These are phyloP conservation scores for Nanger granti DNA, from an alignment of 2,113 vertebrate genomes.

Conservation along the genomic window DNA sequence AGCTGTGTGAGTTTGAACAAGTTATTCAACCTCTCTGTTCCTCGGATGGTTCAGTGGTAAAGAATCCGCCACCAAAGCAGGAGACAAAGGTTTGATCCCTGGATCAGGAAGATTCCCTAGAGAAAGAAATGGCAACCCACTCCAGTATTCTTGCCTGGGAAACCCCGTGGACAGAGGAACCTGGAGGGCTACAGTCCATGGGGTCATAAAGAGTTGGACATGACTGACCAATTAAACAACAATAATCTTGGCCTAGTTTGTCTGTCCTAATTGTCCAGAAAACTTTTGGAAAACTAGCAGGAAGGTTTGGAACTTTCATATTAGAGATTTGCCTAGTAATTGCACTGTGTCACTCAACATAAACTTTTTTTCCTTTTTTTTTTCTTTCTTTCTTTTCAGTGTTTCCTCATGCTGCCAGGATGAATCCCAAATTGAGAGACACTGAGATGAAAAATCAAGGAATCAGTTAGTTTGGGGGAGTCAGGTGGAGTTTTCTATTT, in stretches of 20 bases:
- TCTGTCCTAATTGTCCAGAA: background rate
- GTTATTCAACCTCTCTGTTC: background rate
- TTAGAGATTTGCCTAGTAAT: background rate
- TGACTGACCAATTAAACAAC: background rate
- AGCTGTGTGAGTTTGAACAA: constrained; percentile 1
- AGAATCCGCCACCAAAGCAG: background rate
- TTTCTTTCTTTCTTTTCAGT: background rate
- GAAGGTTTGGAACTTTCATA: background rate
- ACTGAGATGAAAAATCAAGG: background rate
- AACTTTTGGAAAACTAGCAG: background rate
- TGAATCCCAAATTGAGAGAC: background rate
- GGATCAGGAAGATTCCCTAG: background rate
- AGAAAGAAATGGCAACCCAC: background rate
- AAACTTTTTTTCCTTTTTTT: background rate
- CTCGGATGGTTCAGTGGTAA: background rate
- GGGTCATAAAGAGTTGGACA: background rate
- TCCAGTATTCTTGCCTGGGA: background rate
- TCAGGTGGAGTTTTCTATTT: background rate
- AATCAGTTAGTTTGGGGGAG: background rate
- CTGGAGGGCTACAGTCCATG: background rate
- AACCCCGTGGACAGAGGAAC: background rate
- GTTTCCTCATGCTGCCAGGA: background rate
- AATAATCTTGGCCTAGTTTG: background rate
- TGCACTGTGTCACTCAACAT: background rate
- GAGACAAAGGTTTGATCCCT: background rate